Base-by-base conservation (phyloP, 2,797 vertebrate genomes). In the Nannoperca australis region DNA sequence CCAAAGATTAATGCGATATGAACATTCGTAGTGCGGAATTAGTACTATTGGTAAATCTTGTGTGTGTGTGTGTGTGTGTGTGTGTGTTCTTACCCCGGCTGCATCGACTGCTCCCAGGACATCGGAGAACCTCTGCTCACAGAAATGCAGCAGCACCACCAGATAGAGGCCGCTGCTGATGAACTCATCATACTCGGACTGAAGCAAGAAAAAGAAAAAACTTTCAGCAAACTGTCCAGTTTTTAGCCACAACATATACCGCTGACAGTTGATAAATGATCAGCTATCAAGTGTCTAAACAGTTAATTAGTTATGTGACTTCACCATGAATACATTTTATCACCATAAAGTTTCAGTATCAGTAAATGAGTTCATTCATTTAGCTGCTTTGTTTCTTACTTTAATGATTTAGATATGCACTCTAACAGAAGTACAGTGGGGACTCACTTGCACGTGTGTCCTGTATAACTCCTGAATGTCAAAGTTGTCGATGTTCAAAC, bases 91-190 rank as follows among this genome's bases (percentile, higher is more conserved):
- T 93, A 99, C 98, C 96, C 97, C 96, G 27, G 98, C 97, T 78
- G 98, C 97, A 78, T 96, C 97, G 45, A 97, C 95, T 0, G 96
- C 97, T 86, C 98, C 97, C 65, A 99, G 93, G 87, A 99, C 97
- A 67, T 99, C 97, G 2, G 98, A 99, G 94, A 99, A 99, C 88
- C 98, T 96, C 94, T 99, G 98, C 87, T 99, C 98, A 15, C 97
- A 99, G 87, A 99, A 96, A 87, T 99, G 98, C 76, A 99, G 88
- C 89, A 99, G 96, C 69, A 99, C 97, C 91, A 99, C 98, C 92
- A 99, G 96, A 91, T 99, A 99, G 78, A 99, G 96, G 34, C 98
- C 98, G 70, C 97, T 99, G 95, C 97, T 99, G 96, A 99, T 98
- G 91, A 99, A 99, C 92, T 99, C 97, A 63, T 99, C 98, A 69